phyloP scores from a whole-genome alignment of 2,888 invertebrate genomes.

The Heliothis peltigera region DNA sequence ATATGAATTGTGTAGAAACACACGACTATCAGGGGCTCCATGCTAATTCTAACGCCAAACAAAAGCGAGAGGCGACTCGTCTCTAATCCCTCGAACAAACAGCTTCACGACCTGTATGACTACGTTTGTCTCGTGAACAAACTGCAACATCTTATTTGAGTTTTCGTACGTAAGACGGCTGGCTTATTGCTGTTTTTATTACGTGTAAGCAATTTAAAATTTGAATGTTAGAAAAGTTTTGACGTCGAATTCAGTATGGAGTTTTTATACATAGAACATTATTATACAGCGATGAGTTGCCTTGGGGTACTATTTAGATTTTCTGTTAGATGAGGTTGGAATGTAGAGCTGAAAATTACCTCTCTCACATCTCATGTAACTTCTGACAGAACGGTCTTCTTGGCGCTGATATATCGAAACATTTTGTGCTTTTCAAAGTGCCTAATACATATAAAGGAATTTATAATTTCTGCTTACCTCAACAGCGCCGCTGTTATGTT shows the following conservation, averaged over 20 bases:
- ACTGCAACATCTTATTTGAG: constrained; percentile 84
- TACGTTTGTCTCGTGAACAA: constrained; percentile 69
- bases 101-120: constrained; percentile 43
- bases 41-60: constrained; percentile 80
- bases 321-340: not conserved
- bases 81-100: constrained; percentile 79
- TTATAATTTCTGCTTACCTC: constrained; percentile 90
- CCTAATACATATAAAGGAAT: not conserved
- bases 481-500: constrained; percentile 96
- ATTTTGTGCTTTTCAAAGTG: not conserved
- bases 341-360: not conserved
- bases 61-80: constrained; percentile 70
- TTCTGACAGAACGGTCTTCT: not conserved
- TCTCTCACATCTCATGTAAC: not conserved
- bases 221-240: not conserved
- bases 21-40: constrained; percentile 48
- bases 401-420: not conserved
- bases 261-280: too few species aligned
- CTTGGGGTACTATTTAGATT: not conserved
- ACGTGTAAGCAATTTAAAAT: constrained; percentile 7
- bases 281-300: not conserved
- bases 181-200: constrained; percentile 37
- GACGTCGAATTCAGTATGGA: not conserved
- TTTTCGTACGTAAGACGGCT: constrained; percentile 62
- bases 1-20: constrained; percentile 26